Percentiles rank a stretch among this genome's conserved stretches.
Evolutionary conservation across 2,888 invertebrate genomes (phyloP).

Genomic region (Platycheirus rosarum): DNA sequence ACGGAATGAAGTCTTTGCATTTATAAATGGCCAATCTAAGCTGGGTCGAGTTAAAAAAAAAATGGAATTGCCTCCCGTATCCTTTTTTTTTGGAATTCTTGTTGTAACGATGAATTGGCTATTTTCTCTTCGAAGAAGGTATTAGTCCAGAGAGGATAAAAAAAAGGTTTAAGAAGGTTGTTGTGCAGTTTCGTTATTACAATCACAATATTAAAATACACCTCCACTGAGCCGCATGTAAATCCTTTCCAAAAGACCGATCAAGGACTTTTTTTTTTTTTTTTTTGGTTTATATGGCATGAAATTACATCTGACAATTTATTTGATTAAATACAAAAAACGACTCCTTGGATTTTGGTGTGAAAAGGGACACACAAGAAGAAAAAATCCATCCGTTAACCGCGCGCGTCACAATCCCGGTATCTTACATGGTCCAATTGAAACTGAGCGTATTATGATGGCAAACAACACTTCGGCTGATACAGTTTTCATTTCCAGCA

Average conservation of each 20-base stretch:
- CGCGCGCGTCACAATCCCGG: slow-evolving; percentile 72
- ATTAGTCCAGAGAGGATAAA: slow-evolving; percentile 4
- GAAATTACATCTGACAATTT: slow-evolving; percentile 24
- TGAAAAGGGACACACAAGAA: slow-evolving; percentile 13
- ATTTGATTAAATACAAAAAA: slow-evolving; percentile 17
- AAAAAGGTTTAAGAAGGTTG: slow-evolving; percentile 9
- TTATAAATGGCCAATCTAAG: slow-evolving; percentile 40
- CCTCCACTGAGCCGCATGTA: slow-evolving; percentile 6
- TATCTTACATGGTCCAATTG: slow-evolving; percentile 72
- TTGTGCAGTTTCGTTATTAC: slow-evolving; percentile 19
- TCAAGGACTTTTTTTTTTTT: slow-evolving; percentile 2
- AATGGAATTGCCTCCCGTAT: slow-evolving; percentile 14
- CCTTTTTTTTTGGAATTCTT: slow-evolving; percentile 34
- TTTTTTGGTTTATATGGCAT: slow-evolving; percentile 3
- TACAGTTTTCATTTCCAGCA: slow-evolving; percentile 70
- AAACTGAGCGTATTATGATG: slow-evolving; percentile 72
- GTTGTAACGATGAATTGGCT: slow-evolving; percentile 17
- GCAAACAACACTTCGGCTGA: slow-evolving; percentile 71
- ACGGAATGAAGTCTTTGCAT: slow-evolving; percentile 54
- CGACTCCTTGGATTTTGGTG: slow-evolving; percentile 7
- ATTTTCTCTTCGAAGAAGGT: slow-evolving; percentile 1
- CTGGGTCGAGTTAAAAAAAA: slow-evolving; percentile 14
- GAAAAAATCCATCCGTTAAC: slow-evolving; percentile 40
- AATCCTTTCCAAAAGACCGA: slow-evolving; percentile 11
- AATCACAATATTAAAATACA: slow-evolving; percentile 16